phyloP scores from a whole-genome alignment of 2,797 vertebrate genomes.

The Furcifer pardalis region DNA sequence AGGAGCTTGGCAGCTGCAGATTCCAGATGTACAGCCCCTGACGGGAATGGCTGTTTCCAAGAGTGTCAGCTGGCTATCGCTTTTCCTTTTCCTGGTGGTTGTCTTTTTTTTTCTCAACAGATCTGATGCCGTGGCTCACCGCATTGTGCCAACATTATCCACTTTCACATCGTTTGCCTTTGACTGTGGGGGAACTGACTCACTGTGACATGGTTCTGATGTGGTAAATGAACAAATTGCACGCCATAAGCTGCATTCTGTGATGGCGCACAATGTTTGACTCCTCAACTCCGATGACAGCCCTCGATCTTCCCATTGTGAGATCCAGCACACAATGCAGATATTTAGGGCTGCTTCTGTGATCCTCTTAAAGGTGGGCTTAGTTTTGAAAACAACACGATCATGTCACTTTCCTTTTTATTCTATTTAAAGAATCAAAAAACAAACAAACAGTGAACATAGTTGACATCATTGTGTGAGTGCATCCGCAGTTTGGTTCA shows the following conservation, averaged over 20 bases:
- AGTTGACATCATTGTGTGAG: too few relatives aligned
- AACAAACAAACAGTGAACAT: too few relatives aligned
- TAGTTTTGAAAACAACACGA: neutral
- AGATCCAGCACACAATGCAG: neutral
- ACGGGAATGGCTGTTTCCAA: slow-evolving; percentile 49
- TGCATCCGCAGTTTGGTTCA: neutral
- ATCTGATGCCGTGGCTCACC: slow-evolving; percentile 36
- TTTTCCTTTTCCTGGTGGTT: slow-evolving; percentile 47
- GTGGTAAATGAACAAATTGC: slow-evolving; percentile 33
- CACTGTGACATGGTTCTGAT: slow-evolving; percentile 43
- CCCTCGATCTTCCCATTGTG: slow-evolving; percentile 9
- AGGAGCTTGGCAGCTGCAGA: slow-evolving; percentile 54
- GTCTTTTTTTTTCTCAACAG: slow-evolving; percentile 45
- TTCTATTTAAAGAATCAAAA: too few relatives aligned
- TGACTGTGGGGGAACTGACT: slow-evolving; percentile 21
- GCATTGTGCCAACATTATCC: slow-evolving; percentile 39
- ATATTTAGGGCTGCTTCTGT: slow-evolving; percentile 10
- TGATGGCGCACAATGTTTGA: neutral
- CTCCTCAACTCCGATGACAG: slow-evolving; percentile 36
- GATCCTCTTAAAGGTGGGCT: neutral
- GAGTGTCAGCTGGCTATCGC: slow-evolving; percentile 57
- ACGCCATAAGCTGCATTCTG: slow-evolving; percentile 23
- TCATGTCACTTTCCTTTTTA: neutral
- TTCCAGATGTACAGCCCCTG: slow-evolving; percentile 64
- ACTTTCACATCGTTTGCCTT: slow-evolving; percentile 56